These are phyloP conservation scores for Henricia sp. DNA, from an alignment of 53 echinoderm and acorn worm species.

Conservation along the genomic window DNA sequence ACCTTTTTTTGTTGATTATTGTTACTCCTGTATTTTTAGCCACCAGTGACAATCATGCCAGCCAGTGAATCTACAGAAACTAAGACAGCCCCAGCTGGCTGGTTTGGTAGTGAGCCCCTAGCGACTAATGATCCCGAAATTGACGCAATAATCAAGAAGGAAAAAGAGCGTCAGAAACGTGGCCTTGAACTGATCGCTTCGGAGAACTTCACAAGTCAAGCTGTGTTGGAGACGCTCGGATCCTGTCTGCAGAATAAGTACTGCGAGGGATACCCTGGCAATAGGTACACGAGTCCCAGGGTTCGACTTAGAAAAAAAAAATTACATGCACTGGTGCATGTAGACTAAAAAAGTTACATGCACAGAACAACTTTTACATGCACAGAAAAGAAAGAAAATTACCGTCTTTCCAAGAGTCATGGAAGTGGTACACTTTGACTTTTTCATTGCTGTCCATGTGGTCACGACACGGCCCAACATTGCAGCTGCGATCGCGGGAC, in stretches of 20 bases:
- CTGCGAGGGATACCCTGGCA: slow-evolving; percentile 98
- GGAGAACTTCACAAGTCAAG: slow-evolving; percentile 95
- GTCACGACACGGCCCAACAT: no score
- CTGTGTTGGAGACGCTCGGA: slow-evolving; percentile 90
- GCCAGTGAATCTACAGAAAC: neutral
- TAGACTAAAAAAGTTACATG: no score
- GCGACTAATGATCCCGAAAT: slow-evolving; percentile 89
- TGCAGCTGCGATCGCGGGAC: no score
- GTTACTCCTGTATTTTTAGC: neutral
- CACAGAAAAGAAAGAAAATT: no score
- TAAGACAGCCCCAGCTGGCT: slow-evolving; percentile 38
- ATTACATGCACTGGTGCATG: no score
- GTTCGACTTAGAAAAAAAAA: no score
- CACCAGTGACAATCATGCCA: slow-evolving; percentile 5
- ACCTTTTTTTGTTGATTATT: neutral
- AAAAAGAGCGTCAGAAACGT: slow-evolving; percentile 82
- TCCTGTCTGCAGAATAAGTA: slow-evolving; percentile 98
- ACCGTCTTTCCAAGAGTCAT: no score
- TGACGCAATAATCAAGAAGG: slow-evolving; percentile 78
- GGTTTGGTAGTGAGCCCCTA: slow-evolving; percentile 86
- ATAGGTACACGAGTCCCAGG: no score
- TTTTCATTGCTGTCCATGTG: no score
- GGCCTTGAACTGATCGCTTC: slow-evolving; percentile 97
- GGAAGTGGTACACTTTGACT: no score
- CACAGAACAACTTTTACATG: no score